Percentiles rank a stretch among this genome's conserved stretches.
These are phyloP conservation scores for Pardosa pseudoannulata DNA, from an alignment of 2,888 invertebrate genomes.

Conservation along the genomic window DNA sequence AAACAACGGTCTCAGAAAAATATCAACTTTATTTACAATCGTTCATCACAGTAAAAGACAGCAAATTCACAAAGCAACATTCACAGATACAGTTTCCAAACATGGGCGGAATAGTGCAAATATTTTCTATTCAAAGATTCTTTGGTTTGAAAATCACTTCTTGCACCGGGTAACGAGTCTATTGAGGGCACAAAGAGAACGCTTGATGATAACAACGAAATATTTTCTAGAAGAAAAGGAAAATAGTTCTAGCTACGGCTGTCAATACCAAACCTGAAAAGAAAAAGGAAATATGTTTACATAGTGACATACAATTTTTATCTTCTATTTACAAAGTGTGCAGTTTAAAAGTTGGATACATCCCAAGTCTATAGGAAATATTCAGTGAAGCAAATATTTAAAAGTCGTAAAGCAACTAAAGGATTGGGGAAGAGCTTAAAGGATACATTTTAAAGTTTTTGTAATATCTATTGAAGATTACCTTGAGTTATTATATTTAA, in stretches of 20 bases:
- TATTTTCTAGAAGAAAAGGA: constrained; percentile 26
- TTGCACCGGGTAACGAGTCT: constrained; percentile 29
- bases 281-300: not conserved
- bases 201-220: constrained; percentile 33
- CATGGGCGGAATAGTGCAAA: constrained; percentile 64
- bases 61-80: constrained; percentile 50
- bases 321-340: no score
- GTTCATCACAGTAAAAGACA: constrained; percentile 70
- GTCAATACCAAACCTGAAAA: constrained; percentile 60
- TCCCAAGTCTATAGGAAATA: no score
- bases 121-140: constrained; percentile 35
- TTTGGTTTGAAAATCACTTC: constrained; percentile 9
- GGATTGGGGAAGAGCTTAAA: no score
- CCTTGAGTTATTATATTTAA: no score
- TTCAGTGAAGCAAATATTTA: no score
- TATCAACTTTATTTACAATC: constrained; percentile 68
- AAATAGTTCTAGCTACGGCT: constrained; percentile 44
- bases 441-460: no score
- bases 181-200: constrained; percentile 27
- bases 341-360: no score
- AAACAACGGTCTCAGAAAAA: constrained; percentile 25
- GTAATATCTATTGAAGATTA: no score
- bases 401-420: no score
- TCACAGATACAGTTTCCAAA: constrained; percentile 42
- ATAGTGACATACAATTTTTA: no score